These are phyloP conservation scores for Hippocampus comes DNA, from an alignment of 2,113 vertebrate genomes.

Conservation along the genomic window DNA sequence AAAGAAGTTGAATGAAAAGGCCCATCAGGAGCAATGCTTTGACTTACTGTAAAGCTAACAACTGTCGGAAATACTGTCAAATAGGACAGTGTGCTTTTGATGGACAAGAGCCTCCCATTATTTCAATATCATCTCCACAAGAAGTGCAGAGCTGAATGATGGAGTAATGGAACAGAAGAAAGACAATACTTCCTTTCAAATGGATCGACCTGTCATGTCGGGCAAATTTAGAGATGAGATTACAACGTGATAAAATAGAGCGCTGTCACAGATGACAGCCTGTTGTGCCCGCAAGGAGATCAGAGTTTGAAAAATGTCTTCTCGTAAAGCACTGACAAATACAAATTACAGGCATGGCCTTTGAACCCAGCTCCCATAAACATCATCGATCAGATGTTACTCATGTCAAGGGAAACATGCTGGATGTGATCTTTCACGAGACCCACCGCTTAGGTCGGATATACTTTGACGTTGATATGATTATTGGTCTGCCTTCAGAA, in stretches of 20 bases:
- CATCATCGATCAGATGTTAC: not conserved
- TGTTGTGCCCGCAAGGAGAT: not conserved
- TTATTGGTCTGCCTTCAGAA: not conserved
- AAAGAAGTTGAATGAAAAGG: conserved; percentile 28
- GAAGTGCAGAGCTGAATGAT: conserved; percentile 16
- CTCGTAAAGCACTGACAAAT: not conserved
- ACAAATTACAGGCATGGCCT: conserved; percentile 2
- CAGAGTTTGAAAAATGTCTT: conserved; percentile 1
- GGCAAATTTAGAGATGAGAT: conserved; percentile 13
- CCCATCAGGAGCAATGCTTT: not conserved
- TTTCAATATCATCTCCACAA: conserved; percentile 53
- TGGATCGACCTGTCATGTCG: conserved; percentile 48
- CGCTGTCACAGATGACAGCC: conserved; percentile 4
- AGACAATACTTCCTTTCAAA: conserved; percentile 53
- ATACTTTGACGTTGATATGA: not conserved
- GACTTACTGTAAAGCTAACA: conserved; percentile 10
- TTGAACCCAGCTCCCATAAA: not conserved
- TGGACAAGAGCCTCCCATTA: conserved; percentile 39
- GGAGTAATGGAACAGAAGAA: conserved; percentile 45
- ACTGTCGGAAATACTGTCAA: conserved; percentile 13
- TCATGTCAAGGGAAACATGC: not conserved
- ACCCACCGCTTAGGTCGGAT: not conserved
- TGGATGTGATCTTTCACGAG: not conserved
- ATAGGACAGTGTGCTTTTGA: conserved; percentile 50
- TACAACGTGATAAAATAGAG: conserved; percentile 44